A percentile compares a stretch with the other conserved stretches of the same genome.
Conservation (phyloP, 2,113 vertebrate species). For the Cynoglossus semilaevis region DNA sequence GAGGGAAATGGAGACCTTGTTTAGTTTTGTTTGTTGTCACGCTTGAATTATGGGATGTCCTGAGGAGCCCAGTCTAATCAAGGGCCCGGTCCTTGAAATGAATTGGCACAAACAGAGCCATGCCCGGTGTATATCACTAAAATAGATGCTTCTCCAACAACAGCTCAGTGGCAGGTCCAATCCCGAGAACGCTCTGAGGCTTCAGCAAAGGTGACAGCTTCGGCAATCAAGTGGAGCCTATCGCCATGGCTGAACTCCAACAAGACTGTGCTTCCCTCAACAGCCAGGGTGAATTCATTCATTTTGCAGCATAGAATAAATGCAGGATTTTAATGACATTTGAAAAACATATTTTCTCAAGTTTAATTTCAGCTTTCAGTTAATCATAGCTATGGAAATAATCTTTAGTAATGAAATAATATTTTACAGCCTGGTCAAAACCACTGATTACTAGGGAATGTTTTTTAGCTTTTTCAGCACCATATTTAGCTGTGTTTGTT, state of each 20-base stretch:
- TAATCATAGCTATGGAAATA: too few species aligned
- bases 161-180: conserved; percentile 45
- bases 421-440: too few species aligned
- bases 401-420: too few species aligned
- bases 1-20: conserved; percentile 21
- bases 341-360: too few species aligned
- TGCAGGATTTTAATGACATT: too few species aligned
- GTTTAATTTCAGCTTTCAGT: too few species aligned
- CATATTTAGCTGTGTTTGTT: too few species aligned
- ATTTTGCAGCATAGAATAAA: conserved; percentile 12
- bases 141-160: conserved; percentile 52
- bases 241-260: conserved; percentile 40
- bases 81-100: conserved; percentile 27
- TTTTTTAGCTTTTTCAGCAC: too few species aligned
- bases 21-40: conserved; percentile 32
- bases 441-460: too few species aligned
- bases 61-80: conserved; percentile 35
- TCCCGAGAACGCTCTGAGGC: conserved; percentile 39
- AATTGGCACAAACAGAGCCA: conserved; percentile 38
- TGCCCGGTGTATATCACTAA: conserved; percentile 44
- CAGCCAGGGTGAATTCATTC: neutral
- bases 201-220: conserved; percentile 47
- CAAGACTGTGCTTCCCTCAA: conserved; percentile 29
- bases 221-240: conserved; percentile 45
- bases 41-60: conserved; percentile 42